Evolutionary conservation across 2,113 vertebrate species (phyloP), one percentile per base, ranked within the genome.

Genomic region (human): DNA sequence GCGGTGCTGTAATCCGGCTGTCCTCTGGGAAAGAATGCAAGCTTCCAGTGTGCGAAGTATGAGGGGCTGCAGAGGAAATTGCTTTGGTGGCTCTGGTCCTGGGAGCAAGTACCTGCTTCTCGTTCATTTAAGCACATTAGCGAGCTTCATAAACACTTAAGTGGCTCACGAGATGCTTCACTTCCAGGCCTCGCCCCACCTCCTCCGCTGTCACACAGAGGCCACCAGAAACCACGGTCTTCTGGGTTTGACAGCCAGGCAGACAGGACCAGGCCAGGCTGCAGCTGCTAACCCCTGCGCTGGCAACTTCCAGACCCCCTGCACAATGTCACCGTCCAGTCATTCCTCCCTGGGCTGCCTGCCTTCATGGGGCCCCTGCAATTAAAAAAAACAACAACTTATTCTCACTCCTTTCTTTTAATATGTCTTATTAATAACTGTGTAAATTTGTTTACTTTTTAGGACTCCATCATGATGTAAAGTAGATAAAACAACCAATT

Each of bases 321-420:
- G 9, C 0, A 1, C 70, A 68, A n/a, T 18, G 32, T 3, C 1
- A 0, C 0, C 1, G 27, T 4, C 10, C 8, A 8, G 23, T 0
- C 0, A 9, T 23, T 12, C 57, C 18, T 45, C 38, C 20, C 48
- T 25, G 16, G 0, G 16, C 22, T 1, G 18, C 9, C 35, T 0
- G 6, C 11, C 18, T 27, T 11, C 6, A 0, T 6, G 2, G 1
- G 23, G 5, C 17, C 17, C 40, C 20, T 1, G 0, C 10, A 7
- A 55, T 55, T 64, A 13, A 13, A 64, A 30, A 45, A 45, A 10
- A 45, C 43, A 2, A 14, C 2, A 14, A 64, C 40, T 9, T 14
- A 2, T 35, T 57, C 12, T 50, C 10, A 16, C 5, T 2, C 17
- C 72, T 45, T 38, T 35, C 72, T 35, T 22, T 38, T 4, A 18